phyloP scores from a whole-genome alignment of 1,140 invertebrate species.

The Sitophilus oryzae region DNA sequence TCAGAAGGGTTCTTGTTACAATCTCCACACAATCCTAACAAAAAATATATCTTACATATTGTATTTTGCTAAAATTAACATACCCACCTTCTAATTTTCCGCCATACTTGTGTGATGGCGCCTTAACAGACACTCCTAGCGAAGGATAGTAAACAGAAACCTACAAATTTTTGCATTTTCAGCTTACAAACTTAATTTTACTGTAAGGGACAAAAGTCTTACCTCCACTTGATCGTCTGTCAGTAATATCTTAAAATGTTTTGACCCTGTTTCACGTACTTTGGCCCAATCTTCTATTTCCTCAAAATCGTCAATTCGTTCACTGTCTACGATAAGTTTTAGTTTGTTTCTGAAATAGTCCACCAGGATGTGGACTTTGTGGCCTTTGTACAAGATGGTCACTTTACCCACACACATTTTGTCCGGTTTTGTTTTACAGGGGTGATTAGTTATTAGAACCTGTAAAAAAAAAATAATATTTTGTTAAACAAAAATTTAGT shows the following conservation, averaged over 20 bases:
- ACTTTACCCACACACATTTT: conserved; percentile 57
- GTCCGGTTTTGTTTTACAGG: conserved; percentile 46
- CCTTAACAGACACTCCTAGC: conserved; percentile 47
- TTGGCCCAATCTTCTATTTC: conserved; percentile 43
- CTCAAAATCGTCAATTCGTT: conserved; percentile 38
- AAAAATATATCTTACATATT: background rate
- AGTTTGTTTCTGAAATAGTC: conserved; percentile 33
- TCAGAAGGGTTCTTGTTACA: conserved; percentile 63
- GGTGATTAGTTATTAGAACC: conserved; percentile 57
- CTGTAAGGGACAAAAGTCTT: background rate
- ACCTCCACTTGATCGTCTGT: conserved; percentile 45
- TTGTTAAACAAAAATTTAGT: background rate
- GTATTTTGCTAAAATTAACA: background rate
- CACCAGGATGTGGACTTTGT: conserved; percentile 44
- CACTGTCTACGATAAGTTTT: conserved; percentile 41
- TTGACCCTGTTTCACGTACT: conserved; percentile 38
- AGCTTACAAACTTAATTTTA: background rate
- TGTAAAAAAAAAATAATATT: conserved; percentile 35
- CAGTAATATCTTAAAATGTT: conserved; percentile 46
- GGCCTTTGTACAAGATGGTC: conserved; percentile 58
- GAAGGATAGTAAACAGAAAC: conserved; percentile 43
- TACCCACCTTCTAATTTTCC: conserved; percentile 60
- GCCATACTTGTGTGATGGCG: conserved; percentile 66
- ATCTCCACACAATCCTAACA: conserved; percentile 58
- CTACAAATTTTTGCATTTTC: too few relatives aligned